Base-by-base conservation (phyloP, 2,113 vertebrate species). In the Eubucco bourcierii region DNA sequence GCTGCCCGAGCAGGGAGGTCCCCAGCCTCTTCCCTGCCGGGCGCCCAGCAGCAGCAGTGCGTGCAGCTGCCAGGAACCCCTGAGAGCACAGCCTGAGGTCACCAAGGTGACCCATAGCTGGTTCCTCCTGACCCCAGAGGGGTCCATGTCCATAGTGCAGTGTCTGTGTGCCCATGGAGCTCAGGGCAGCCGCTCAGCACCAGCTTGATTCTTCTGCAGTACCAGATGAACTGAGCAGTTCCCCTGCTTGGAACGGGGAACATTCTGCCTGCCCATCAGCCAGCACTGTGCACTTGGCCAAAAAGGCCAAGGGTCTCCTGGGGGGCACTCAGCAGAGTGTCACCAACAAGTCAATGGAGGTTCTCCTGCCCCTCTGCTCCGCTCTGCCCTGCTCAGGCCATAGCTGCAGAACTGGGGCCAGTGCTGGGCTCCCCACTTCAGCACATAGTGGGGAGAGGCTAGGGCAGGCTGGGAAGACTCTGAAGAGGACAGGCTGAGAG, bases 81-180 rank as follows among this genome's bases (percentile, higher is more conserved):
- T 29, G 55, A 23, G 12, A 9, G 14, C 15, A 3, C 4, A 18
- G 12, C 0, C 0, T 6, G 21, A 23, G 44, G 19, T 10, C 10
- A 4, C 4, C 18, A 7, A 15, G 12, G 72, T 31, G 68, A 47
- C 61, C 75, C 2, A 10, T 3, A 46, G 1, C n/a, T 0, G 0
- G 46, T 24, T 64, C 70, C 44, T n/a, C 24, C 37, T 12, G 52
- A 44, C 39, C 39, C 23, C 50, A 1, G 78, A 8, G 70, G 17
- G 16, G 46, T 33, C 34, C 29, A 37, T 2, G 31, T 15, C 27
- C 12, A 8, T 3, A 34, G 18, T 2, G 46, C 59, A 15, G 6
- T 9, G 0, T 50, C 77, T 21, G 15, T 59, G 31, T 50, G 23
- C 61, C 31, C 6, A 6, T 2, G 34, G 52, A 4, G 10, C 52